Evolutionary conservation across 2,797 vertebrate genomes (phyloP).

Genomic region (Chiloscyllium punctatum): DNA sequence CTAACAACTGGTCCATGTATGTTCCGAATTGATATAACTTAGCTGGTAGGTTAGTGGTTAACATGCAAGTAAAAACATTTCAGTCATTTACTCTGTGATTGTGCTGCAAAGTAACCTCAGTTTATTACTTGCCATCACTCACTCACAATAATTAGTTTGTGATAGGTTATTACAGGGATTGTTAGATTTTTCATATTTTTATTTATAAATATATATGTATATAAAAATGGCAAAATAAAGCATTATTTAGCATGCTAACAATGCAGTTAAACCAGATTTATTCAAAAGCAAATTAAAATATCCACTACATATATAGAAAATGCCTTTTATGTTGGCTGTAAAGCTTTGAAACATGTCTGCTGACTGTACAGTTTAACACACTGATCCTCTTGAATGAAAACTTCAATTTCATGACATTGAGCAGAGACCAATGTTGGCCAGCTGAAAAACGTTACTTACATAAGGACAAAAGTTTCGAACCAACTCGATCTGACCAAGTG

Average conservation of each 20-base stretch:
- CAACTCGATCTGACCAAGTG: no score
- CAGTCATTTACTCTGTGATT: background rate
- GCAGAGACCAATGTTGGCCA: background rate
- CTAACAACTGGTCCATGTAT: no score
- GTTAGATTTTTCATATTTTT: background rate
- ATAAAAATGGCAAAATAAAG: background rate
- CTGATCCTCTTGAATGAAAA: background rate
- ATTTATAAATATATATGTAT: background rate
- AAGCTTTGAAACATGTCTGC: conserved; percentile 17
- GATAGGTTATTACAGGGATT: background rate
- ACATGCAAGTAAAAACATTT: background rate
- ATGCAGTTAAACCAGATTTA: background rate
- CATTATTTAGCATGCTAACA: background rate
- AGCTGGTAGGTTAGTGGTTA: background rate
- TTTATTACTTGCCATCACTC: background rate
- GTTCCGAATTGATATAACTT: background rate
- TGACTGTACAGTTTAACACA: background rate
- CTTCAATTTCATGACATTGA: background rate
- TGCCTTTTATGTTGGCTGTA: background rate
- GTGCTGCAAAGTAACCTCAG: background rate
- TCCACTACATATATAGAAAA: background rate
- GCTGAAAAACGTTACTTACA: background rate
- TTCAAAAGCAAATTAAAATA: conserved; percentile 27
- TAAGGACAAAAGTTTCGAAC: background rate
- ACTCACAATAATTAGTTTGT: background rate